Evolutionary conservation across 2,113 vertebrate genomes (phyloP).

Genomic region (Nerophis ophidion): DNA sequence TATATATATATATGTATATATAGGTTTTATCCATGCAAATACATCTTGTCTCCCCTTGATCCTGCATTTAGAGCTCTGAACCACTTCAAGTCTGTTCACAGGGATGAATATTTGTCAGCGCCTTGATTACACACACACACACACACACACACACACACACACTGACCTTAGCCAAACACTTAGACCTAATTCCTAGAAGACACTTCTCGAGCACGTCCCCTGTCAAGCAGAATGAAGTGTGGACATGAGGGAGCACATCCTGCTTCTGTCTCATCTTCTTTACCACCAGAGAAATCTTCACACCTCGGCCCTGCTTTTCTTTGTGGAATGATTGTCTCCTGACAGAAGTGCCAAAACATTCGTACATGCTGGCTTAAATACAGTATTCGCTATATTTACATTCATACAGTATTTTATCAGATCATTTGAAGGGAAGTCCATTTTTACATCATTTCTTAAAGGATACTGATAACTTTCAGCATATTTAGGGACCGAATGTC

Average conservation of each 20-base stretch:
- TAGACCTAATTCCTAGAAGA: conserved; percentile 56
- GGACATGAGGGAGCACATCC: conserved; percentile 6
- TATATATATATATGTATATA: too few species aligned
- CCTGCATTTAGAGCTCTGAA: conserved; percentile 41
- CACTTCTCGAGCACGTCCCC: conserved; percentile 51
- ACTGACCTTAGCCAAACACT: conserved; percentile 55
- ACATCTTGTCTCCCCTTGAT: conserved; percentile 39
- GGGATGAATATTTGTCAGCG: conserved; percentile 60
- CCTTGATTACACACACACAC: conserved; percentile 52
- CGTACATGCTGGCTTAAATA: too few species aligned
- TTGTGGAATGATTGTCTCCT: too few species aligned
- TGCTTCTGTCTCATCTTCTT: conserved; percentile 39
- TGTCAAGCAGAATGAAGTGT: conserved; percentile 29
- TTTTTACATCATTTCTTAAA: too few species aligned
- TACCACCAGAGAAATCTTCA: conserved; percentile 21
- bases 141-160: conserved; percentile 46
- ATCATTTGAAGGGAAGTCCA: too few species aligned
- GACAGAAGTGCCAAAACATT: too few species aligned
- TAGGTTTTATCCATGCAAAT: conserved; percentile 6
- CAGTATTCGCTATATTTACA: too few species aligned
- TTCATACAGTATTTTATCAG: too few species aligned
- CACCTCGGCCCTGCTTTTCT: conserved; percentile 1
- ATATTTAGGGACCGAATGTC: too few species aligned
- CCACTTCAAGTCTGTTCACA: conserved; percentile 30
- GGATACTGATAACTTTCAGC: too few species aligned